These are phyloP conservation scores for Hetaerina titia DNA, from an alignment of 2,888 invertebrate species.

Conservation along the genomic window DNA sequence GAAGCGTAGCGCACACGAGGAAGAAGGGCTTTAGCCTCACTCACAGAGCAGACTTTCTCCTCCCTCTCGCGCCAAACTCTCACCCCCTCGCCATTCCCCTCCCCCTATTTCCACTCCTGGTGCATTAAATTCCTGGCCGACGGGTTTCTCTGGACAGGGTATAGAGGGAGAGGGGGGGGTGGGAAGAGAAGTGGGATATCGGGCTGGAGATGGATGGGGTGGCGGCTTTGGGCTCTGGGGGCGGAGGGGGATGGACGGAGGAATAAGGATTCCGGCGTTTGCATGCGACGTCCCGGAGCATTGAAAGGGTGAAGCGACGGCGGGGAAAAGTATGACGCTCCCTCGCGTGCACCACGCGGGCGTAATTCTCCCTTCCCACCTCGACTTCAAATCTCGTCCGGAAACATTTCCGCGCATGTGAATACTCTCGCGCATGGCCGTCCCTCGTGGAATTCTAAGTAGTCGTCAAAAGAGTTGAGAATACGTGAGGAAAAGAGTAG, in stretches of 20 bases:
- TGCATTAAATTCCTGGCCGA: conserved; percentile 60
- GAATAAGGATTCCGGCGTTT: conserved; percentile 21
- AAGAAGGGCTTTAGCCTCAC: conserved; percentile 43
- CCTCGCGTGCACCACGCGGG: background rate
- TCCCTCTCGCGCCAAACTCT: background rate
- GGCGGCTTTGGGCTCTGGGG: background rate
- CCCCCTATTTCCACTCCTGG: background rate
- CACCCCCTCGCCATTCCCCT: background rate
- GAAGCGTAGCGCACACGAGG: background rate
- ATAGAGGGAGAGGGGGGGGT: background rate
- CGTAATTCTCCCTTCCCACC: background rate
- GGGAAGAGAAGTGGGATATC: background rate
- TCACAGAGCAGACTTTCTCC: conserved; percentile 32
- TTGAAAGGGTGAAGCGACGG: conserved; percentile 4
- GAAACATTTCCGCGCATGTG: conserved; percentile 19
- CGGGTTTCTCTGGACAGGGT: background rate
- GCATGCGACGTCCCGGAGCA: conserved; percentile 31
- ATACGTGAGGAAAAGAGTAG: too few species aligned
- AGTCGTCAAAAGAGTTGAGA: background rate
- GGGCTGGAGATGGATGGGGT: conserved; percentile 8
- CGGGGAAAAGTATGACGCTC: background rate
- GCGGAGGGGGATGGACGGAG: background rate
- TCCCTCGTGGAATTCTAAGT: background rate
- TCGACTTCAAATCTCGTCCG: background rate
- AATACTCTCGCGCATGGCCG: background rate